Evolutionary conservation across 2,113 vertebrate species (phyloP).

Genomic region (Ameiurus melas): DNA sequence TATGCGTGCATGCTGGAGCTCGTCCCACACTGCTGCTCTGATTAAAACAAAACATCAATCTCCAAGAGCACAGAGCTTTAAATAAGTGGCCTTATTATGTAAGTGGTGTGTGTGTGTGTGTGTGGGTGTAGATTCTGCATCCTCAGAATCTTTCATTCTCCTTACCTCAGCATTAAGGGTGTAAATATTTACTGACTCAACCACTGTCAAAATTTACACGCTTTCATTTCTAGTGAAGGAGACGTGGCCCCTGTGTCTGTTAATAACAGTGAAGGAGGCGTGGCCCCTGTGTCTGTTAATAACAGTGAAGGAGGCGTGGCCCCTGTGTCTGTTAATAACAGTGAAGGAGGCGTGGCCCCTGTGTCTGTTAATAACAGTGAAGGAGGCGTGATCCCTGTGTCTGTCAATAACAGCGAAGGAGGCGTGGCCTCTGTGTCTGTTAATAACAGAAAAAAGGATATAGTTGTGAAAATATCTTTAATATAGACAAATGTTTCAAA

Average conservation of each 20-base stretch:
- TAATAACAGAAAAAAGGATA: not conserved
- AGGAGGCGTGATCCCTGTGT: not conserved
- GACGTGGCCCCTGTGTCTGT: not conserved
- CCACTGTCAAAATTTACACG: not conserved
- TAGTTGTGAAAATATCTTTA: not conserved
- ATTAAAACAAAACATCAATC: conserved; percentile 76
- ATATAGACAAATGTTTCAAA: not conserved
- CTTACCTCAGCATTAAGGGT: not conserved
- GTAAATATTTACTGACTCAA: not conserved
- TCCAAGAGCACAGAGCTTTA: conserved; percentile 61
- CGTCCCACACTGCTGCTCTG: conserved; percentile 63
- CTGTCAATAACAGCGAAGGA: not conserved
- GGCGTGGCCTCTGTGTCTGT: not conserved
- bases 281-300: not conserved
- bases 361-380: not conserved
- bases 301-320: too few species aligned
- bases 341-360: not conserved
- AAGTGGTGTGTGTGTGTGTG: conserved; percentile 26
- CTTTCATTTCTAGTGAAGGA: conserved; percentile 5
- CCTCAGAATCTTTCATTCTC: not conserved
- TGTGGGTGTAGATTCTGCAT: conserved; percentile 1
- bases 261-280: not conserved
- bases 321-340: not conserved
- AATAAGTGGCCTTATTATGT: conserved; percentile 60
- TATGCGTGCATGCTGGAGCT: conserved; percentile 56